A percentile compares a stretch with the other conserved stretches of the same genome.
Conservation (phyloP, 2,797 vertebrate species). For the Dicrostonyx torquatus region DNA sequence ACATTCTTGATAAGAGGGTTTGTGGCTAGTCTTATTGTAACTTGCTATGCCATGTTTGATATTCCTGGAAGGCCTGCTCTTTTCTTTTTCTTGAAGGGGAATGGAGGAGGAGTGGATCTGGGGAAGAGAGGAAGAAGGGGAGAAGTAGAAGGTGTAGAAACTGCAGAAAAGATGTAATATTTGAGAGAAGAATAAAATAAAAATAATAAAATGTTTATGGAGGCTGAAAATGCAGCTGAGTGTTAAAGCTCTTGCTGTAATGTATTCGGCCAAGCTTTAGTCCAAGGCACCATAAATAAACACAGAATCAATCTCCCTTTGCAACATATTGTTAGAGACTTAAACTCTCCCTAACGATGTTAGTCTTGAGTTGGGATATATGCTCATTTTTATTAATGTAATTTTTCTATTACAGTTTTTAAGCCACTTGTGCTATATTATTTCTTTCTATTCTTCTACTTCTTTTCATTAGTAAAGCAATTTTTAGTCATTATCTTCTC, state of each 20-base stretch:
- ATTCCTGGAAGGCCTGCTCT: neutral
- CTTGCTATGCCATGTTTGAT: neutral
- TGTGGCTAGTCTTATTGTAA: neutral
- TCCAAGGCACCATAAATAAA: neutral
- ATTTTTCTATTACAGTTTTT: constrained; percentile 36
- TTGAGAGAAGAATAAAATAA: neutral
- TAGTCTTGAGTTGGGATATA: constrained; percentile 21
- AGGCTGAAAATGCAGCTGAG: neutral
- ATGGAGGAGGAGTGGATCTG: neutral
- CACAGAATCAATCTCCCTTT: neutral
- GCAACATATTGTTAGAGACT: neutral
- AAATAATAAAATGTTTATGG: neutral
- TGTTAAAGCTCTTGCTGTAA: neutral
- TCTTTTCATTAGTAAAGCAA: neutral
- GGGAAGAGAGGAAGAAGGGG: too few relatives aligned
- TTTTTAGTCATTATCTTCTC: neutral
- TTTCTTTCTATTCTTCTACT: constrained; percentile 26
- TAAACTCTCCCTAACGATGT: neutral
- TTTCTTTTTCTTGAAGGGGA: neutral
- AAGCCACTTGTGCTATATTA: neutral
- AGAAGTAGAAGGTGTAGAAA: neutral
- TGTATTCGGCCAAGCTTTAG: neutral
- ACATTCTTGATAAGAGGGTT: neutral
- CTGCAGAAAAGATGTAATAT: neutral
- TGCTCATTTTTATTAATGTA: constrained; percentile 22